Evolutionary conservation across 2,113 vertebrate genomes (phyloP), one percentile per base, ranked within the genome.

Genomic region (Alligator sinensis): DNA sequence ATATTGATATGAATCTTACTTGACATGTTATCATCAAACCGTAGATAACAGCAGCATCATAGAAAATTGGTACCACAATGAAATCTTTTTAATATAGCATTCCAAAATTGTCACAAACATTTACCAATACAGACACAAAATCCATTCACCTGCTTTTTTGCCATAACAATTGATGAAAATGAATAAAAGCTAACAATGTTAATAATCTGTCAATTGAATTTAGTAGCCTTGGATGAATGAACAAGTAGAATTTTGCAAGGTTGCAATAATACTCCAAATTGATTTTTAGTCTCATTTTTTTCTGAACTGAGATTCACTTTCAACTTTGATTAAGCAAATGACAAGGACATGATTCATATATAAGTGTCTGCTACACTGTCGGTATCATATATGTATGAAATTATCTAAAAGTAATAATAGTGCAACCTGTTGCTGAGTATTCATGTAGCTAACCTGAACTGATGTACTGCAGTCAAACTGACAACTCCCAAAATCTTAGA

Each of bases 321-420:
- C 57, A 38, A 22, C 9, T 4, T 4, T 66, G 70, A 75, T 90
- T 87, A 75, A 38, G 8, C 34, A 34, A 10, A 74, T 84, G 88
- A n/a, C 4, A 78, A 24, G 55, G 78, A 58, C 19, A 64, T 22
- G 28, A 28, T 15, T 24, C n/a, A 22, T 60, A 77, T 58, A 2
- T 55, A 27, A 11, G 47, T 5, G 22, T 38, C 57, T 62, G 60
- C 34, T 63, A 84, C 72, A 34, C 57, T 30, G 60, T 34, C 59
- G 27, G 3, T 28, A 4, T n/a, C 9, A 0, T 2, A 13, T 8
- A 14, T 10, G 2, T 9, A 16, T 2, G 18, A n/a, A 25, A 64
- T 74, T 34, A 34, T 34, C 34, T 34, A 21, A 82, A 54, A 3
- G 3, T 11, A 4, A 54, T 14, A 3, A 3, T 0, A 2, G 18